phyloP scores from a whole-genome alignment of 2,797 vertebrate species.

The Scomberomorus guttatus region DNA sequence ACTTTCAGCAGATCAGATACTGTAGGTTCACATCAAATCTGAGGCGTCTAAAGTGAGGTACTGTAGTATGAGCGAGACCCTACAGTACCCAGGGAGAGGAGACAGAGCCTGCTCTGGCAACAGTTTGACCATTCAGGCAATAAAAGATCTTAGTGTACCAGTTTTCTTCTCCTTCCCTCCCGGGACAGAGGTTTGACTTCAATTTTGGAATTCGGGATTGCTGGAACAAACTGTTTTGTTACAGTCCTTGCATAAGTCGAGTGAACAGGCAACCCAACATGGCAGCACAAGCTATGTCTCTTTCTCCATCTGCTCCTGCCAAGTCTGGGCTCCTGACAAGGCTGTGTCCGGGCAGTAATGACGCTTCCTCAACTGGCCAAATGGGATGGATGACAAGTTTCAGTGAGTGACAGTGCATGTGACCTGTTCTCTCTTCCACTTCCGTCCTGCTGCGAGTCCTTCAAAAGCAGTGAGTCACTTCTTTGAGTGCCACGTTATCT shows the following conservation, averaged over 20 bases:
- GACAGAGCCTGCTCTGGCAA: constrained; percentile 17
- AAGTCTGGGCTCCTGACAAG: constrained; percentile 48
- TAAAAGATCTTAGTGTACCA: constrained; percentile 12
- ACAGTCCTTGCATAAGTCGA: constrained; percentile 24
- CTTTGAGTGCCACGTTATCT: neutral
- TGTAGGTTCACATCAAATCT: constrained; percentile 9
- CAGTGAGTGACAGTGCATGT: constrained; percentile 46
- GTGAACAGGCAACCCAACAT: constrained; percentile 1
- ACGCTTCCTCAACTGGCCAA: constrained; percentile 41
- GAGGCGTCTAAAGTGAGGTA: constrained; percentile 8
- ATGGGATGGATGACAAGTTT: constrained; percentile 44
- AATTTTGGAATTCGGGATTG: constrained; percentile 26
- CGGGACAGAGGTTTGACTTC: constrained; percentile 39
- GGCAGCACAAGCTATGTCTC: constrained; percentile 4
- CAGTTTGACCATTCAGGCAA: constrained; percentile 42
- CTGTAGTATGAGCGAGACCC: constrained; percentile 1
- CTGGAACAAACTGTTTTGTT: constrained; percentile 31
- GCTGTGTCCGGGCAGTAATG: constrained; percentile 47
- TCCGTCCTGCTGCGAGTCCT: constrained; percentile 20
- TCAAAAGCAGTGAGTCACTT: constrained; percentile 11
- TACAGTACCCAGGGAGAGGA: constrained; percentile 44
- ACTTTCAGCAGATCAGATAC: neutral
- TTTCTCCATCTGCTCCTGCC: constrained; percentile 47
- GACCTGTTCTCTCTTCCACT: constrained; percentile 44
- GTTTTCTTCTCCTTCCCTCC: constrained; percentile 22